Evolutionary conservation across 2,797 vertebrate species (phyloP).

Genomic region (Paramormyrops hopkinsi): DNA sequence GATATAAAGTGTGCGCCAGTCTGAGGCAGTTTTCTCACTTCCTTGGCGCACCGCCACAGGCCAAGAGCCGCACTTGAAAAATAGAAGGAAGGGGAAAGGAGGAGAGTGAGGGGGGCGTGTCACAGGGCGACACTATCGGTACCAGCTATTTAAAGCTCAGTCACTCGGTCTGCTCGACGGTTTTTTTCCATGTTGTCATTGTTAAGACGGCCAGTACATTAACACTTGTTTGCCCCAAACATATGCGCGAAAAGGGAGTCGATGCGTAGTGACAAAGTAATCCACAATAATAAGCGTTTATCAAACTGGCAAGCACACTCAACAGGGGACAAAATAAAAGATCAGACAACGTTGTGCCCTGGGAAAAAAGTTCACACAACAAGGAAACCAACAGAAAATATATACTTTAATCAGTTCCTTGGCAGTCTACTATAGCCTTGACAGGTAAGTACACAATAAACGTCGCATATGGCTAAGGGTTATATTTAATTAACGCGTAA

Average conservation of each 20-base stretch:
- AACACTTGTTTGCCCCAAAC: neutral
- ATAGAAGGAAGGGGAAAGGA: neutral
- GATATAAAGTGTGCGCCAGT: neutral
- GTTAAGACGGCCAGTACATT: neutral
- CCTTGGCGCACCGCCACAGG: neutral
- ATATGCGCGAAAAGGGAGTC: neutral
- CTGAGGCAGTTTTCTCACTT: neutral
- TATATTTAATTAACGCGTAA: neutral
- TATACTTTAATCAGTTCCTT: neutral
- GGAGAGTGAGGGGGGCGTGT: conserved; percentile 45
- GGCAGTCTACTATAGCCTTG: neutral
- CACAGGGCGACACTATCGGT: conserved; percentile 39
- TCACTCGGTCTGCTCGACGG: conserved; percentile 31
- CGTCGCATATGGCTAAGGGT: neutral
- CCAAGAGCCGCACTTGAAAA: neutral
- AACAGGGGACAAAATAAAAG: neutral
- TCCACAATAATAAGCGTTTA: neutral
- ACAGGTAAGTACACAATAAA: neutral
- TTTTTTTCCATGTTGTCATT: conserved; percentile 30
- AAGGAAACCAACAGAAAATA: neutral
- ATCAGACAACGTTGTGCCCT: neutral
- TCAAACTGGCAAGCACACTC: neutral
- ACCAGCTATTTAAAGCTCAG: conserved; percentile 64
- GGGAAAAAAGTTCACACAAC: neutral
- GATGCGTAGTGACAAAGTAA: neutral